Percentiles rank a stretch among this genome's conserved stretches.
These are phyloP conservation scores for Allobates femoralis DNA, from an alignment of 2,797 vertebrate genomes.

Conservation along the genomic window DNA sequence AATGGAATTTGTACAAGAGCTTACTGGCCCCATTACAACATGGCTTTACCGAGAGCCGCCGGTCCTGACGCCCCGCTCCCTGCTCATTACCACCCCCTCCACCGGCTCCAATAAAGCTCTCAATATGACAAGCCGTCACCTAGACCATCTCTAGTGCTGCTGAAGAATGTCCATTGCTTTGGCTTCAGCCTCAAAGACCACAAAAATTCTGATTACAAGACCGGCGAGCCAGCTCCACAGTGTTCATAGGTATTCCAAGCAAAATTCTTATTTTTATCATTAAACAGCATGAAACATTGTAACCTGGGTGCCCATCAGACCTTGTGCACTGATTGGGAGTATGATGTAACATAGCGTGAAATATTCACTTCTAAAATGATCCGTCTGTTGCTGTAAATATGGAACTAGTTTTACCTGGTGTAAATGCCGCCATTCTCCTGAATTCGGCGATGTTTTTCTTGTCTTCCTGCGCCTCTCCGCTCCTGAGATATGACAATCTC, in stretches of 20 bases:
- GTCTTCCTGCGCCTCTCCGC: too few species aligned
- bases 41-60: not conserved
- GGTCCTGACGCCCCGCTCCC: not conserved
- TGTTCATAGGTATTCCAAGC: not conserved
- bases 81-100: not conserved
- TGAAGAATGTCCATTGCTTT: not conserved
- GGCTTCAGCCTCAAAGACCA: not conserved
- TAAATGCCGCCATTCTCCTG: too few species aligned
- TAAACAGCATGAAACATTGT: not conserved
- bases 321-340: too few species aligned
- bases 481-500: too few species aligned
- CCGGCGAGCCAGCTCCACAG: not conserved
- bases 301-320: too few species aligned
- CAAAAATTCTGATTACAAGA: not conserved
- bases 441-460: too few species aligned
- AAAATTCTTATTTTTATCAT: not conserved
- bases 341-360: too few species aligned
- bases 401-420: too few species aligned
- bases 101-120: conserved; percentile 7
- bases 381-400: too few species aligned
- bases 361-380: too few species aligned
- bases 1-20: conserved; percentile 27
- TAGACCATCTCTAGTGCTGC: conserved; percentile 7
- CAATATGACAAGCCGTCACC: not conserved
- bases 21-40: not conserved